Evolutionary conservation across 2,113 vertebrate species (phyloP).

Genomic region (Tricholaema leucomelas): DNA sequence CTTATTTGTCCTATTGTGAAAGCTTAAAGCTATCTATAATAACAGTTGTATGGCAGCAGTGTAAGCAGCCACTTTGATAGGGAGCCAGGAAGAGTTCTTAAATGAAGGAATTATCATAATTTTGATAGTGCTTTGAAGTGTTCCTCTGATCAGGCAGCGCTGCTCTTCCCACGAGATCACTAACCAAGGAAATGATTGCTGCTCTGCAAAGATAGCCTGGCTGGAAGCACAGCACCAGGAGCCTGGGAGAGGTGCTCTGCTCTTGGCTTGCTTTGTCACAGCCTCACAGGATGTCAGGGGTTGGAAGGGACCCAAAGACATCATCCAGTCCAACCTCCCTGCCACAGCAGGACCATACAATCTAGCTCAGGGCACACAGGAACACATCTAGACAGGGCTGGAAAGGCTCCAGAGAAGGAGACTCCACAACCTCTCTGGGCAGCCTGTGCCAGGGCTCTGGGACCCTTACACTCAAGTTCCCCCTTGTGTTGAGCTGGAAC

Average conservation of each 20-base stretch:
- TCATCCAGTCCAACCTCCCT: no score
- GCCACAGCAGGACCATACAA: no score
- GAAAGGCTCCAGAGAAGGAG: no score
- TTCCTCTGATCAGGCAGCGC: slow-evolving; percentile 20
- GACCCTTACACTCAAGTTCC: no score
- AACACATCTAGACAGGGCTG: no score
- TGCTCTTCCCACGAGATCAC: slow-evolving; percentile 25
- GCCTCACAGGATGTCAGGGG: no score
- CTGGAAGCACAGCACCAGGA: neutral
- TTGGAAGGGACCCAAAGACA: no score
- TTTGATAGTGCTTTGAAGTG: slow-evolving; percentile 57
- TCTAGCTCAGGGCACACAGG: no score
- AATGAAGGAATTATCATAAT: slow-evolving; percentile 59
- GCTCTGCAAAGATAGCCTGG: neutral
- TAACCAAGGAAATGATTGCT: neutral
- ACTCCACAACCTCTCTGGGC: no score
- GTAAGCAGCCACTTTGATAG: slow-evolving; percentile 33
- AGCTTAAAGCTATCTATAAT: slow-evolving; percentile 42
- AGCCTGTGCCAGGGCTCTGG: no score
- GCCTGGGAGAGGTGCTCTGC: neutral
- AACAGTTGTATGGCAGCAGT: slow-evolving; percentile 17
- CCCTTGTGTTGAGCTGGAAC: no score
- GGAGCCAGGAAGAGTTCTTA: slow-evolving; percentile 41
- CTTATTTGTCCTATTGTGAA: slow-evolving; percentile 12
- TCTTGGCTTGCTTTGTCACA: neutral